phyloP scores from a whole-genome alignment of 2,797 vertebrate species.

The Microchirus variegatus region DNA sequence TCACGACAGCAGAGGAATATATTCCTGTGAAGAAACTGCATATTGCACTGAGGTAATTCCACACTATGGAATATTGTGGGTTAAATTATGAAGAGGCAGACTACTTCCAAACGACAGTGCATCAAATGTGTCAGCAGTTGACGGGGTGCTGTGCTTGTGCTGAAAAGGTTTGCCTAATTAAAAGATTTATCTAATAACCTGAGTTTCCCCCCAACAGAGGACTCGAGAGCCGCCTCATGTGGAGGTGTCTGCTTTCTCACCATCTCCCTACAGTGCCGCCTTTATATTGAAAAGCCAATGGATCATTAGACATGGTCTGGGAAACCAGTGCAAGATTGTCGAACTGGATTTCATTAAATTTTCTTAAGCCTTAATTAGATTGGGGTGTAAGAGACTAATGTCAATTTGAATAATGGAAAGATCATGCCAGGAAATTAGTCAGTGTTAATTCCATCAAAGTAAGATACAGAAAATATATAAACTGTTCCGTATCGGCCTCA shows the following conservation, averaged over 20 bases:
- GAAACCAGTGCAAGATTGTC: conserved; percentile 52
- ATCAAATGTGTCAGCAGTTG: conserved; percentile 40
- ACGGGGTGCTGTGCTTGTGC: conserved; percentile 25
- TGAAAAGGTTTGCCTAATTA: conserved; percentile 68
- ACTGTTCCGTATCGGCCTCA: conserved; percentile 11
- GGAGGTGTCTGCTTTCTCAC: conserved; percentile 13
- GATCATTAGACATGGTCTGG: conserved; percentile 66
- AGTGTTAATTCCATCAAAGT: conserved; percentile 51
- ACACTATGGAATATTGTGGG: conserved; percentile 21
- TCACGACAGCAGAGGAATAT: conserved; percentile 8
- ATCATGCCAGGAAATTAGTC: conserved; percentile 58
- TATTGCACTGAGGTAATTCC: conserved; percentile 18
- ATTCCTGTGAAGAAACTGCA: conserved; percentile 33
- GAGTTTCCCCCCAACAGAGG: conserved; percentile 30
- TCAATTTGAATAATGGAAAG: conserved; percentile 63
- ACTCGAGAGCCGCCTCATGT: conserved; percentile 52
- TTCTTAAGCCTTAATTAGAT: conserved; percentile 72
- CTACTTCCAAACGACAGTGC: conserved; percentile 22
- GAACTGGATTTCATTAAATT: conserved; percentile 70
- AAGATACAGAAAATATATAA: conserved; percentile 42
- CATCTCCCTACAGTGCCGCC: conserved; percentile 40
- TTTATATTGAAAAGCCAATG: conserved; percentile 55
- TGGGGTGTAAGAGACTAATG: conserved; percentile 58
- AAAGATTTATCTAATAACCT: conserved; percentile 68
- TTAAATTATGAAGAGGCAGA: conserved; percentile 56